Conservation (phyloP, 1,140 invertebrate genomes). For the Cryptotermes secundus region DNA sequence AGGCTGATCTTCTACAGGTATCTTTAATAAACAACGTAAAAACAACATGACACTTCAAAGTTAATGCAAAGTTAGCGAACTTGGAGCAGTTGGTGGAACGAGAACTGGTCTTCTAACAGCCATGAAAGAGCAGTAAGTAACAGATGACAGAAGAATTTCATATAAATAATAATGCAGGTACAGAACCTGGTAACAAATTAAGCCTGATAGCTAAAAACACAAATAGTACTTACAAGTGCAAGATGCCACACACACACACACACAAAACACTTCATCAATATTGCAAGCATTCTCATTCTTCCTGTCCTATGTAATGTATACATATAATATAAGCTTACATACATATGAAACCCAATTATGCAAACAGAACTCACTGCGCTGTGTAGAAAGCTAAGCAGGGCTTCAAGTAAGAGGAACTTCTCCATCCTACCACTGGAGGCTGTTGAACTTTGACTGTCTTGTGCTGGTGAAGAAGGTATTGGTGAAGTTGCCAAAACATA, state of each 20-base stretch:
- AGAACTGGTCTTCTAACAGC: too few relatives aligned
- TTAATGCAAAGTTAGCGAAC: too few relatives aligned
- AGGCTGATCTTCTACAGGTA: too few relatives aligned
- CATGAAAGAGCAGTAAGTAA: too few relatives aligned
- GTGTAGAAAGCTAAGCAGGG: conserved; percentile 63
- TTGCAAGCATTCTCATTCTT: background rate
- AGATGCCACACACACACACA: background rate
- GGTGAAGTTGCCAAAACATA: background rate
- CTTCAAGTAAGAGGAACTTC: conserved; percentile 61
- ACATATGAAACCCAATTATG: background rate
- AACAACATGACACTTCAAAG: too few relatives aligned
- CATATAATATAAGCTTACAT: background rate
- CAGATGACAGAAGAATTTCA: too few relatives aligned
- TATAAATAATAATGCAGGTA: too few relatives aligned
- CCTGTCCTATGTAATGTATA: background rate
- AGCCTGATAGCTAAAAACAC: too few relatives aligned
- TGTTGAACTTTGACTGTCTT: background rate
- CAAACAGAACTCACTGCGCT: conserved; percentile 58
- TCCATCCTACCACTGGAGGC: conserved; percentile 20
- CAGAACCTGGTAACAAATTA: too few relatives aligned
- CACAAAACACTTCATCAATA: background rate
- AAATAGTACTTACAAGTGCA: too few relatives aligned
- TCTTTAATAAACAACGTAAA: too few relatives aligned
- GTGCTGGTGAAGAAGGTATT: background rate
- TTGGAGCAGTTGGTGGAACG: too few relatives aligned